Base-by-base conservation (phyloP, 1,140 invertebrate species). In the Chironomus tepperi region DNA sequence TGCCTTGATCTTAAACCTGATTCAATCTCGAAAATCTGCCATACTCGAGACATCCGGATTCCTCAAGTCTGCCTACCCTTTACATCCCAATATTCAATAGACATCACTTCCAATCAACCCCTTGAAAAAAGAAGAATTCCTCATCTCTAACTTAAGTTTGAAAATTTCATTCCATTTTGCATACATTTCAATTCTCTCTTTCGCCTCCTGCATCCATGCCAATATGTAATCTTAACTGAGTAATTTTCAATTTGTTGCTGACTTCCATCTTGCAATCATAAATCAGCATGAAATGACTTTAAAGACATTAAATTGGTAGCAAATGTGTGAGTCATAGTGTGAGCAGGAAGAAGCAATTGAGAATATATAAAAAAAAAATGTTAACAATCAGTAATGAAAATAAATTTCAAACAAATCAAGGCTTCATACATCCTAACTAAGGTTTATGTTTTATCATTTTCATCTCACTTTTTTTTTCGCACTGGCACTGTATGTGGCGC, bases 351-450 rank as follows among this genome's bases (percentile, higher is more conserved):
- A 57, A n/a, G 47, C 47, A 57, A 57, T 57, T 57, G 47, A 57
- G 47, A 57, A 57, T 57, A 57, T 57, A 57, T n/a, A n/a, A n/a
- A n/a, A n/a, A 57, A 57, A 57, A 34, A 34, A 15, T 57, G 47
- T 57, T 57, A 57, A 57, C 47, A 57, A 57, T 57, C 47, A 57
- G 47, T 57, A n/a, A 57, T 57, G 47, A 57, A 57, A 57, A 57
- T 57, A 57, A 57, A 57, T 57, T 57, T 57, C n/a, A 57, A 57
- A 57, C 47, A 57, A 57, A 57, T 57, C 47, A 57, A 57, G 10
- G 47, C 47, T 57, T 57, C 47, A 57, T 57, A n/a, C 47, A 34
- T 34, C 24, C 24, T n/a, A 34, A 34, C 24, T 34, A 34, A 34
- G 24, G 24, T 34, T 34, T 34, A 34, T 34, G 24, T 34, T 5